Base-by-base conservation (phyloP, 1,140 invertebrate species). In the Drosophila tropicalis region DNA sequence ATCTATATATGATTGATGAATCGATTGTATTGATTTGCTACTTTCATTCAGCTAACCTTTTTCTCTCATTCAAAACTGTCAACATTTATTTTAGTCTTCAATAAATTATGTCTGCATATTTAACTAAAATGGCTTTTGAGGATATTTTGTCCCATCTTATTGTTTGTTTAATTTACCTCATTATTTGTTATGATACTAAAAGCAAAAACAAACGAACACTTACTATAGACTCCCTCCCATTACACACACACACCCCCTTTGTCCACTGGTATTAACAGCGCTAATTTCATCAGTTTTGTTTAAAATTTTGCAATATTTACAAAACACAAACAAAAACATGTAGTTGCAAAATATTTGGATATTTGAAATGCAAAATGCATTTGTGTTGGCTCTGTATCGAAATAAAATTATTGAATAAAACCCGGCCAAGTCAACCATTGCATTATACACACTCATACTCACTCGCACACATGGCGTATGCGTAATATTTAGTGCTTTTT, bases 401-500 rank as follows among this genome's bases (percentile, higher is more conserved):
- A 77, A 67, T 67, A 54, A 71, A 77, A 77, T 77, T 56, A 78
- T 78, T 78, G 68, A 78, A 77, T 72, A 67, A 67, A 51, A 54
- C 36, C 13, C 32, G 40, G n/a, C 44, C 61, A 67, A 60, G 54
- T 75, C 44, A 34, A 17, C 12, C 25, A 55, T n/a, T 17, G 25
- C 44, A 44, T 17, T 62, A 13, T 29, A 15, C 32, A 36, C 62
- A 57, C 25, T 1, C 29, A 29, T 5, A 29, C 68, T 7, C 41
- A 64, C 44, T 41, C 47, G 34, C 64, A 47, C 64, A 39, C 36
- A 39, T 13, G 57, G 25, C 69, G 70, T 62, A 79, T 68, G 57
- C 56, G 64, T 66, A 65, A 79, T 79, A 79, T 79, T 79, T 79
- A 63, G 68, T 67, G 76, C 76, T 71, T 74, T 74, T 77, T 78